A percentile compares a stretch with the other conserved stretches of the same genome.
Conservation (phyloP, 1,140 invertebrate species). For the Calephelis nemesis region DNA sequence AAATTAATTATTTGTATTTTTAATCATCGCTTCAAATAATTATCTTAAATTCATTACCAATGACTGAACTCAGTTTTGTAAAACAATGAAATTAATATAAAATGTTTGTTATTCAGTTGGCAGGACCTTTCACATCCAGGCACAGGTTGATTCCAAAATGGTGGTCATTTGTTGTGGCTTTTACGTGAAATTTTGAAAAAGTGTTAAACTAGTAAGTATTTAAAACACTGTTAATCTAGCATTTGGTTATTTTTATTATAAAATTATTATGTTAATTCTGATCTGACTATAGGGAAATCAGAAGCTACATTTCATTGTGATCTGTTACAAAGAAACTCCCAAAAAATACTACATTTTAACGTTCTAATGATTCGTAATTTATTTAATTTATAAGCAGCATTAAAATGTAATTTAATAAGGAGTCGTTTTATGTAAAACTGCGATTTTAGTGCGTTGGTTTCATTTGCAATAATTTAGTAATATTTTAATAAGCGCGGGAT, state of each 20-base stretch:
- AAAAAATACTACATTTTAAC: background rate
- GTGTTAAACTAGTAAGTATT: slow-evolving; percentile 30
- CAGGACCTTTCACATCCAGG: slow-evolving; percentile 47
- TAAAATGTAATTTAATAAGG: no score
- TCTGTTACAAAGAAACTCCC: slow-evolving; percentile 17
- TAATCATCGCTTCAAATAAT: background rate
- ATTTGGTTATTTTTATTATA: background rate
- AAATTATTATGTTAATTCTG: background rate
- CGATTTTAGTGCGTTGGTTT: no score
- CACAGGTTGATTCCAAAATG: slow-evolving; percentile 76
- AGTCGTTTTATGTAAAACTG: no score
- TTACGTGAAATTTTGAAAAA: slow-evolving; percentile 56
- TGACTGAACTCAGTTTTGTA: background rate
- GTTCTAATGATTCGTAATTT: no score
- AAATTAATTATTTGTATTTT: background rate
- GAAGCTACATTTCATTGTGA: background rate
- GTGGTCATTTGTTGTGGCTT: slow-evolving; percentile 79
- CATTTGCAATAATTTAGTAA: background rate
- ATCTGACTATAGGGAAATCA: background rate
- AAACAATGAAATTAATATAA: slow-evolving; percentile 14
- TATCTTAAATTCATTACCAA: background rate
- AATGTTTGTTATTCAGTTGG: slow-evolving; percentile 43
- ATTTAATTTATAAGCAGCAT: no score
- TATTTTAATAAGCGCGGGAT: slow-evolving; percentile 60
- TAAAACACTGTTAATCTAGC: background rate